phyloP scores from a whole-genome alignment of 2,113 vertebrate species.

The Scomber scombrus region DNA sequence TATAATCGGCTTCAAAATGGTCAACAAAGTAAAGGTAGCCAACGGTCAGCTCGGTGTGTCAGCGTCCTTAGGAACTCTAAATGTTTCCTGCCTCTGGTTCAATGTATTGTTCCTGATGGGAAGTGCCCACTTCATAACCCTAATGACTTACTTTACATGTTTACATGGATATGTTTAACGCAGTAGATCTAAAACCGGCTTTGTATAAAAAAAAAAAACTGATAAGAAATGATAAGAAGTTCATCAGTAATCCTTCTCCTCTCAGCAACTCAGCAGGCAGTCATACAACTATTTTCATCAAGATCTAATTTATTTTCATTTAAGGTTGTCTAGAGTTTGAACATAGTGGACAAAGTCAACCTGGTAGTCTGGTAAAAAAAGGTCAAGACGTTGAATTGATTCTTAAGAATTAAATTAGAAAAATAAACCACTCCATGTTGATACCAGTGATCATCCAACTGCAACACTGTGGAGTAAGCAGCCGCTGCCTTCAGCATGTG shows the following conservation, averaged over 20 bases:
- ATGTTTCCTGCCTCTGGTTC: conserved; percentile 43
- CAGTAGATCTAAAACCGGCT: conserved; percentile 29
- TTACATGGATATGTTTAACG: conserved; percentile 37
- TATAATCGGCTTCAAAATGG: neutral
- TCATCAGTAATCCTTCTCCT: neutral
- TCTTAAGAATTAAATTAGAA: neutral
- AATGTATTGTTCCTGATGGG: conserved; percentile 38
- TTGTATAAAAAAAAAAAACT: too few relatives aligned
- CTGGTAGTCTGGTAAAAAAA: neutral
- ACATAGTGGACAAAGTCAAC: neutral
- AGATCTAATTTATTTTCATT: conserved; percentile 13
- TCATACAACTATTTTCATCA: neutral
- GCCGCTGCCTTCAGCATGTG: conserved; percentile 9
- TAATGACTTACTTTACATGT: conserved; percentile 31
- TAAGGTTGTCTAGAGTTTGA: conserved; percentile 9
- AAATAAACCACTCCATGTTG: neutral
- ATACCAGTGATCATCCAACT: neutral
- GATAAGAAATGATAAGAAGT: too few relatives aligned
- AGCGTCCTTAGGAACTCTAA: neutral
- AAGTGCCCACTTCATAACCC: conserved; percentile 29
- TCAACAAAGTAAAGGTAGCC: neutral
- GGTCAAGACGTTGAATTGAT: neutral
- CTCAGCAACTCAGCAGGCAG: neutral
- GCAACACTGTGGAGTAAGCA: conserved; percentile 4
- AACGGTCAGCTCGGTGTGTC: neutral